Conservation (phyloP, 35 echinoderm and acorn worm genomes). For the Patiria miniata region DNA sequence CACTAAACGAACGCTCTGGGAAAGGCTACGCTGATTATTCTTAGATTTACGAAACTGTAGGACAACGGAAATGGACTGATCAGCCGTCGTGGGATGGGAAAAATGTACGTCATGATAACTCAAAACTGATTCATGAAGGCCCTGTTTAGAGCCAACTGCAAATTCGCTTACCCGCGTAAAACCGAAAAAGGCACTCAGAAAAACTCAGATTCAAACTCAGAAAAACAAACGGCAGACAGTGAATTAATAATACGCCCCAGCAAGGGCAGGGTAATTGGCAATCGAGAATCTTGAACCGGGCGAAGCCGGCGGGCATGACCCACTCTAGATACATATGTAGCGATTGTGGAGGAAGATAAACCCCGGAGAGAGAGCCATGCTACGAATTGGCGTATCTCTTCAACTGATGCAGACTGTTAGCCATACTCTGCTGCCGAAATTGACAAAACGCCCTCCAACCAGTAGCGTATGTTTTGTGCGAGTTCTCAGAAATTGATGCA, state of each 20-base stretch:
- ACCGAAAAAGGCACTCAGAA: slow-evolving; percentile 29
- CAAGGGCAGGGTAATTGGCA: neutral
- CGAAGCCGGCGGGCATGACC: neutral
- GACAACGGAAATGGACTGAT: too few relatives aligned
- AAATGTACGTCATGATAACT: neutral
- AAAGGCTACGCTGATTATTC: neutral
- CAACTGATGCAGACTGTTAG: too few relatives aligned
- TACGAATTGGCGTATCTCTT: too few relatives aligned
- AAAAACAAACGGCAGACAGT: neutral
- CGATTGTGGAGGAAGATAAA: too few relatives aligned
- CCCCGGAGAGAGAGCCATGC: too few relatives aligned
- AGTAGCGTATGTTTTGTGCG: too few relatives aligned
- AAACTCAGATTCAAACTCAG: neutral
- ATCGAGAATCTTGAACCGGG: neutral
- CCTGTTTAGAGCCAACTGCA: neutral
- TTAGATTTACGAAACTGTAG: neutral
- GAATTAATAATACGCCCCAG: neutral
- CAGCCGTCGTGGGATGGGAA: neutral
- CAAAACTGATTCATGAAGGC: neutral
- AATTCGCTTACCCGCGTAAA: neutral
- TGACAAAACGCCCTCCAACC: too few relatives aligned
- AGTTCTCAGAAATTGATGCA: too few relatives aligned
- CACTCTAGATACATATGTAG: neutral
- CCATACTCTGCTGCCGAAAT: too few relatives aligned
- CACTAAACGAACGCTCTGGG: neutral